A percentile compares a stretch with the other conserved stretches of the same genome.
phyloP scores from a whole-genome alignment of 2,888 invertebrate genomes.

The Hirtodrosophila duncani region DNA sequence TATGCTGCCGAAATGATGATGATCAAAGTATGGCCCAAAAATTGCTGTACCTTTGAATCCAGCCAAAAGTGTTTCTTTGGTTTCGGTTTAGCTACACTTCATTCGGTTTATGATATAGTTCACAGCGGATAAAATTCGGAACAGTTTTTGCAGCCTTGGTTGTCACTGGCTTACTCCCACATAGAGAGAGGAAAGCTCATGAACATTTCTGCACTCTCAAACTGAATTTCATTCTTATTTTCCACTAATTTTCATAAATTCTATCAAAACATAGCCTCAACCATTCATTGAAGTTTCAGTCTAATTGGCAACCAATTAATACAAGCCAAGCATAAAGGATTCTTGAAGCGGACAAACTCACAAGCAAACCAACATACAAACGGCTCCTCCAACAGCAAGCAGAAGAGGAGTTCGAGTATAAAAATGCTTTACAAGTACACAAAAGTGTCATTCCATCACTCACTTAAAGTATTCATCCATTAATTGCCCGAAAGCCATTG shows the following conservation, averaged over 20 bases:
- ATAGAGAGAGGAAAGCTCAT: too few species aligned
- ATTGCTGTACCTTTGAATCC: too few species aligned
- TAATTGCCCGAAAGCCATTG: conserved; percentile 76
- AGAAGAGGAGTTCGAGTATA: conserved; percentile 41
- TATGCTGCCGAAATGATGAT: too few species aligned
- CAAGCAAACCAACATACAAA: background rate
- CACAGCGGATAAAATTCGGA: too few species aligned
- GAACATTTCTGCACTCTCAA: too few species aligned
- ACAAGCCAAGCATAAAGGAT: conserved; percentile 47
- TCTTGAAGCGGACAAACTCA: conserved; percentile 26
- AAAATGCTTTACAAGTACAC: conserved; percentile 72
- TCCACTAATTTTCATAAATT: conserved; percentile 69
- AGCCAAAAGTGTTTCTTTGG: too few species aligned
- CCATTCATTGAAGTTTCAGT: conserved; percentile 24
- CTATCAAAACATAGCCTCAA: conserved; percentile 20
- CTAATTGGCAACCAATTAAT: conserved; percentile 65
- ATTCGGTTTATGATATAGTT: too few species aligned
- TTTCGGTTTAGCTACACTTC: too few species aligned
- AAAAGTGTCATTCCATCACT: conserved; percentile 77
- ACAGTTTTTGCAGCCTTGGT: too few species aligned
- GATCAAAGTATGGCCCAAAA: too few species aligned
- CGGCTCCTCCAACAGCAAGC: background rate
- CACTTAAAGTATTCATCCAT: conserved; percentile 77
- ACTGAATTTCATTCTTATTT: too few species aligned
- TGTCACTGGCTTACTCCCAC: too few species aligned